Conservation (phyloP, 2,888 invertebrate genomes). For the Didymodactylos carnosus region DNA sequence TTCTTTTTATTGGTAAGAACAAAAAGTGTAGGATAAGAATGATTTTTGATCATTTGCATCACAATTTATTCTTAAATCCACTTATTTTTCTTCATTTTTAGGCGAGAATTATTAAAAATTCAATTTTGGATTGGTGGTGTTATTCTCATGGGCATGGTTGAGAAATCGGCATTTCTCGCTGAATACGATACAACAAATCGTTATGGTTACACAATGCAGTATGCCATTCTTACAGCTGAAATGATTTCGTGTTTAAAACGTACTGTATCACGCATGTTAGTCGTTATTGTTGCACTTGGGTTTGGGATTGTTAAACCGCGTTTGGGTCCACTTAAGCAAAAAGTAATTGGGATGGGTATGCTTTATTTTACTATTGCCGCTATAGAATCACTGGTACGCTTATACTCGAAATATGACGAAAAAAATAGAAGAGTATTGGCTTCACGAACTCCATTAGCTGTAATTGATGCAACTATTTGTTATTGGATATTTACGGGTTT, state of each 20-base stretch:
- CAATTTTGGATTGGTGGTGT: constrained; percentile 91
- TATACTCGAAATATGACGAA: constrained; percentile 39
- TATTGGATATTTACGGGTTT: constrained; percentile 65
- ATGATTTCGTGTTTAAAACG: constrained; percentile 73
- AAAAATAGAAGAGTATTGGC: constrained; percentile 46
- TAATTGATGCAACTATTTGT: constrained; percentile 54
- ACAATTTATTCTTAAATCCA: too few relatives aligned
- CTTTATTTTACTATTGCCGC: constrained; percentile 63
- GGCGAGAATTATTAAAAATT: constrained; percentile 68
- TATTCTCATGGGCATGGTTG: constrained; percentile 52
- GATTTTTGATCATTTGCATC: too few relatives aligned
- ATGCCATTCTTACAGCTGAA: constrained; percentile 64
- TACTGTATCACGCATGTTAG: constrained; percentile 71
- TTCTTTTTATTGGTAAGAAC: neutral
- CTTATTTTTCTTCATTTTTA: too few relatives aligned
- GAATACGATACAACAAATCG: constrained; percentile 60
- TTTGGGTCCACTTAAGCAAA: constrained; percentile 64
- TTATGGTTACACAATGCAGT: constrained; percentile 39
- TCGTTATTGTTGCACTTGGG: constrained; percentile 77
- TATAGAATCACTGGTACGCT: constrained; percentile 64
- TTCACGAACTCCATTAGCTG: constrained; percentile 62
- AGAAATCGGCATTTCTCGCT: constrained; percentile 64
- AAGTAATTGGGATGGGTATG: constrained; percentile 61
- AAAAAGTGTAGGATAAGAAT: too few relatives aligned
- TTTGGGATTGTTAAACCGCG: constrained; percentile 87